Evolutionary conservation across 35 echinoderm and acorn worm genomes (phyloP), one percentile per base, ranked within the genome.

Genomic region (Ophioderma brevispina): DNA sequence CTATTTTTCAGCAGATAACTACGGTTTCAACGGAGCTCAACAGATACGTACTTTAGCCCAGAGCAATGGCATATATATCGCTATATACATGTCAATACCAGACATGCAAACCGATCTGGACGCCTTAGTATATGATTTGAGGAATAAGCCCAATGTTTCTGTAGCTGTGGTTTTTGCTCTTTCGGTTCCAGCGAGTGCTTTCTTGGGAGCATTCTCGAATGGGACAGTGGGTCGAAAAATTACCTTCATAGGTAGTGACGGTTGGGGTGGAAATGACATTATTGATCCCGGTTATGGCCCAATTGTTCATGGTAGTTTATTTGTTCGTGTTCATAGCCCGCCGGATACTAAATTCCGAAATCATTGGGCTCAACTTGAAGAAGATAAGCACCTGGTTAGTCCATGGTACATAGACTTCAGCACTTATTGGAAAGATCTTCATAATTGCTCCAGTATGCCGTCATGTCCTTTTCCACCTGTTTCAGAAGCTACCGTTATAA

Each of bases 21-120:
- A 90, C 31, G 88, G 88, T 46, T 75, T 37, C 1, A 52, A 82
- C 39, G 88, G 80, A 15, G 79, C 79, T 4, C 43, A 84, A 31
- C 46, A 84, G 32, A 39, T 90, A 13, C 79, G 59, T 21, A 23
- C 3, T 31, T 34, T 76, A 21, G 55, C 81, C 6, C 80, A 81
- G 23, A 31, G 75, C 78, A 76, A 25, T 31, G 88, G 36, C 25
- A 90, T 90, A 35, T 90, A 80, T 32, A 64, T 90, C 49, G 80
- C 88, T 10, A 70, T 50, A 39, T 31, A 41, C 37, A 23, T 30
- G 8, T 21, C 55, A 19, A 70, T 90, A 39, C 56, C 42, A 35
- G n/a, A 36, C 25, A 28, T 37, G 36, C 50, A 84, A 38, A 46
- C 55, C 10, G 79, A 90, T 31, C 5, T 64, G 33, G 49, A 82